Conservation (phyloP, 2,113 vertebrate genomes). For the Cheilinus undulatus region DNA sequence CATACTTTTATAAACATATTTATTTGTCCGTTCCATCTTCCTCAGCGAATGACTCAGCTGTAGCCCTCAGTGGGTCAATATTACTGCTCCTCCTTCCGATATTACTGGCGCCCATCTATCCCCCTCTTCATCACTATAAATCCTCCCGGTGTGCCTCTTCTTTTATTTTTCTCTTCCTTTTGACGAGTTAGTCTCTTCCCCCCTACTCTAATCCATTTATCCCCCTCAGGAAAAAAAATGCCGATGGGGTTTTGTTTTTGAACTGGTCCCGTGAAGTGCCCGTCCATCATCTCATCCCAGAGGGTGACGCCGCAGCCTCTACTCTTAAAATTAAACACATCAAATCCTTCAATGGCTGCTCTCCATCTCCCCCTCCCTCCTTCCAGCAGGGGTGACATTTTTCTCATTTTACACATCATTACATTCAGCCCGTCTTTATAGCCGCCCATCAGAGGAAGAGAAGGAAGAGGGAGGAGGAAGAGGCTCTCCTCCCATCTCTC, state of each 20-base stretch:
- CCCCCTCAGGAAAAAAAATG: slow-evolving; percentile 16
- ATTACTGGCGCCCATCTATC: neutral
- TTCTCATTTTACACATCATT: slow-evolving; percentile 85
- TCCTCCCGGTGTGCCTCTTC: neutral
- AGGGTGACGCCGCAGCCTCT: slow-evolving; percentile 37
- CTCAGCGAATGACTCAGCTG: slow-evolving; percentile 29
- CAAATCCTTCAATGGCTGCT: slow-evolving; percentile 57
- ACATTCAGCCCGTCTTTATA: slow-evolving; percentile 70
- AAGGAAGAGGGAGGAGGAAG: slow-evolving; percentile 20
- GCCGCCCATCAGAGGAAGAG: slow-evolving; percentile 52
- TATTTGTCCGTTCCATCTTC: neutral
- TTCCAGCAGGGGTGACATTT: slow-evolving; percentile 65
- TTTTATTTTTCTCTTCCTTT: neutral
- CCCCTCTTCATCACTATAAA: slow-evolving; percentile 46
- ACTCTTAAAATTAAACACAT: slow-evolving; percentile 68
- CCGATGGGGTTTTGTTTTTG: slow-evolving; percentile 3
- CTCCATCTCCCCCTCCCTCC: slow-evolving; percentile 35
- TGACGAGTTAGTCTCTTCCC: neutral
- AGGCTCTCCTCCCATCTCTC: slow-evolving; percentile 22
- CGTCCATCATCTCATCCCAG: slow-evolving; percentile 59
- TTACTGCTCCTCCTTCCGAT: slow-evolving; percentile 1
- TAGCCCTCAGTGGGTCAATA: slow-evolving; percentile 12
- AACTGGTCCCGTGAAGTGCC: slow-evolving; percentile 17
- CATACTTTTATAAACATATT: neutral
- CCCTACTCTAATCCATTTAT: slow-evolving; percentile 27